Percentiles rank a stretch among this genome's conserved stretches.
phyloP scores from a whole-genome alignment of 2,113 vertebrate species.

The Alligator sinensis region DNA sequence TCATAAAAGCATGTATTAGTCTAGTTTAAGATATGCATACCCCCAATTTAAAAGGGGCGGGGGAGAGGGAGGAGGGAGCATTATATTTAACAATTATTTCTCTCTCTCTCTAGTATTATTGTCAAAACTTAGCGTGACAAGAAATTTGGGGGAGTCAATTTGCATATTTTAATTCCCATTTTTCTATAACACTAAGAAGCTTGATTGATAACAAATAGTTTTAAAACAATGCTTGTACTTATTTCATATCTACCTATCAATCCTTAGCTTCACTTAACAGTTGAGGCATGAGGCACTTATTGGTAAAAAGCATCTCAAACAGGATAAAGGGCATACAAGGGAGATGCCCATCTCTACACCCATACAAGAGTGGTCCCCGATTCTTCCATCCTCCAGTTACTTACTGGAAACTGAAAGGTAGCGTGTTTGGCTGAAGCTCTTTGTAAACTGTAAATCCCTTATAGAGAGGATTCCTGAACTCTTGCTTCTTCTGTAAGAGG shows the following conservation, averaged over 20 bases:
- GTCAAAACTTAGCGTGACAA: neutral
- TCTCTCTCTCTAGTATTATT: neutral
- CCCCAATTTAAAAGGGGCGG: neutral
- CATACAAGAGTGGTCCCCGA: neutral
- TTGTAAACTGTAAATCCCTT: conserved; percentile 75
- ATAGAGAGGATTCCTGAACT: conserved; percentile 84
- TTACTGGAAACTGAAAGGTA: conserved; percentile 87
- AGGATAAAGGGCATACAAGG: neutral
- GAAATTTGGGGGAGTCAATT: neutral
- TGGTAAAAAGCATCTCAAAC: neutral
- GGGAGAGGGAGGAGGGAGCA: neutral
- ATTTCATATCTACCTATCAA: neutral
- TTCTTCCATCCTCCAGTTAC: conserved; percentile 32
- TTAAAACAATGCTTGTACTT: neutral
- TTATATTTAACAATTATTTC: neutral
- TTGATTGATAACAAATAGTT: neutral
- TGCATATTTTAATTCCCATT: neutral
- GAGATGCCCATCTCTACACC: neutral
- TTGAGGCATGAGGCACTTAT: neutral
- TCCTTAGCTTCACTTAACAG: neutral
- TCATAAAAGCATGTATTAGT: neutral
- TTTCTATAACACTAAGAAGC: neutral
- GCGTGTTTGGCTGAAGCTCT: conserved; percentile 80
- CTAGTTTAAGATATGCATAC: neutral
- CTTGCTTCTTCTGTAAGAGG: conserved; percentile 80